Percentiles rank a stretch among this genome's conserved stretches.
Evolutionary conservation across 2,888 invertebrate genomes (phyloP).

Genomic region (Coleophora deauratella): DNA sequence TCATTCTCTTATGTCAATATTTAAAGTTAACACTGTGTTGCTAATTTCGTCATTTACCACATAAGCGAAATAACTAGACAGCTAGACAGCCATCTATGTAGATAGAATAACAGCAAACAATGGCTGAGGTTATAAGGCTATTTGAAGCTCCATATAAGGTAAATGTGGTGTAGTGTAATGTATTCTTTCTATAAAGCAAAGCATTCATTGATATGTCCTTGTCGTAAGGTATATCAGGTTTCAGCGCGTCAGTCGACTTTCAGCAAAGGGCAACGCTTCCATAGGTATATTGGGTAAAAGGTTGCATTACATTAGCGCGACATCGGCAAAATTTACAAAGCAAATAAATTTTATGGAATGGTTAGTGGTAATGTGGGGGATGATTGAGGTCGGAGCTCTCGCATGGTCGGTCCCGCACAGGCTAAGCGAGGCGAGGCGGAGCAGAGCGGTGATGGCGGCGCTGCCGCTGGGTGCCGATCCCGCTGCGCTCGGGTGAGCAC

Average conservation of each 20-base stretch:
- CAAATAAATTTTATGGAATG: slow-evolving; percentile 12
- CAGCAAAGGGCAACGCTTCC: slow-evolving; percentile 24
- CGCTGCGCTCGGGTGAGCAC: slow-evolving; percentile 7
- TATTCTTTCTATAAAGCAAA: slow-evolving; percentile 17
- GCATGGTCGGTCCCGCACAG: no score
- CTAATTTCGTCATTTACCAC: no score
- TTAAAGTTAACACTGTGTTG: no score
- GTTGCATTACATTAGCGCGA: slow-evolving; percentile 18
- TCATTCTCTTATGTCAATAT: no score
- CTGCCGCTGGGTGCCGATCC: slow-evolving; percentile 4
- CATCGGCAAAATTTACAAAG: slow-evolving; percentile 1
- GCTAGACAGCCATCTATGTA: no score
- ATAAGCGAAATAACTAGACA: no score
- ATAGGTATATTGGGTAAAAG: slow-evolving; percentile 14
- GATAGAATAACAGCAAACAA: no score
- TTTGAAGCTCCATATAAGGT: no score
- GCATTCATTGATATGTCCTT: no score
- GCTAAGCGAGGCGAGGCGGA: slow-evolving; percentile 25
- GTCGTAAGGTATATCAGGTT: no score
- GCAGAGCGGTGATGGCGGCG: slow-evolving; percentile 4
- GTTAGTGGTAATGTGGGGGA: slow-evolving; percentile 38
- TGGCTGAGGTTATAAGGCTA: no score
- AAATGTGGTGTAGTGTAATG: slow-evolving; percentile 1
- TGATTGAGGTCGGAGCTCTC: slow-evolving; percentile 57
- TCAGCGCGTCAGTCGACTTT: slow-evolving; percentile 27